Evolutionary conservation across 2,113 vertebrate genomes (phyloP).

Genomic region (Thunnus maccoyii): DNA sequence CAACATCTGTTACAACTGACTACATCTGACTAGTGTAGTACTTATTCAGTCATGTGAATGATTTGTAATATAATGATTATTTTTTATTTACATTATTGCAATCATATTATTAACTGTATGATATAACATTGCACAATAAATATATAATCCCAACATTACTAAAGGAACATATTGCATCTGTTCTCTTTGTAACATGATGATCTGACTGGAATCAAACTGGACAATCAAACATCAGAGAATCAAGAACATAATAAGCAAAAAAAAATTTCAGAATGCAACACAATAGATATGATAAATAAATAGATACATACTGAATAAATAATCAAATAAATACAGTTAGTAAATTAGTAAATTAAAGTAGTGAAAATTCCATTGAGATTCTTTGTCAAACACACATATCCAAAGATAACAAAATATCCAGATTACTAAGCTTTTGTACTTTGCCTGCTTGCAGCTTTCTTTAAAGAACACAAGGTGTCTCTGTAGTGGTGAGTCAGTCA

Average conservation of each 20-base stretch:
- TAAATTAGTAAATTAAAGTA: too few relatives aligned
- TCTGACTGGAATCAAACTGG: too few relatives aligned
- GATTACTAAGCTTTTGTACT: too few relatives aligned
- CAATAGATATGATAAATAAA: not conserved
- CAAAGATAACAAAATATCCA: too few relatives aligned
- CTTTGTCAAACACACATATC: too few relatives aligned
- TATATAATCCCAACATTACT: not conserved
- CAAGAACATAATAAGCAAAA: not conserved
- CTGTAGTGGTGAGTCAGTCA: too few relatives aligned
- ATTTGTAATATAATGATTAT: slow-evolving; percentile 4
- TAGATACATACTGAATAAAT: not conserved
- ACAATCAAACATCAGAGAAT: not conserved
- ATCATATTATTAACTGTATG: slow-evolving; percentile 5
- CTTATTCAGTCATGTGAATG: not conserved
- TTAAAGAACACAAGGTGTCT: too few relatives aligned
- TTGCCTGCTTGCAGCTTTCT: too few relatives aligned
- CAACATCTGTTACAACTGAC: not conserved
- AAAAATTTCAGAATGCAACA: not conserved
- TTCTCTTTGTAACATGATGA: not conserved
- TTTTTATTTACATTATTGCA: not conserved
- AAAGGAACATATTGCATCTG: not conserved
- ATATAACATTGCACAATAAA: not conserved
- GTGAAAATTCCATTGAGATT: too few relatives aligned
- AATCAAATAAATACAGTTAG: not conserved
- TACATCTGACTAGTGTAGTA: not conserved